phyloP scores from a whole-genome alignment of 1,140 invertebrate genomes.

The Drosophila sp. region DNA sequence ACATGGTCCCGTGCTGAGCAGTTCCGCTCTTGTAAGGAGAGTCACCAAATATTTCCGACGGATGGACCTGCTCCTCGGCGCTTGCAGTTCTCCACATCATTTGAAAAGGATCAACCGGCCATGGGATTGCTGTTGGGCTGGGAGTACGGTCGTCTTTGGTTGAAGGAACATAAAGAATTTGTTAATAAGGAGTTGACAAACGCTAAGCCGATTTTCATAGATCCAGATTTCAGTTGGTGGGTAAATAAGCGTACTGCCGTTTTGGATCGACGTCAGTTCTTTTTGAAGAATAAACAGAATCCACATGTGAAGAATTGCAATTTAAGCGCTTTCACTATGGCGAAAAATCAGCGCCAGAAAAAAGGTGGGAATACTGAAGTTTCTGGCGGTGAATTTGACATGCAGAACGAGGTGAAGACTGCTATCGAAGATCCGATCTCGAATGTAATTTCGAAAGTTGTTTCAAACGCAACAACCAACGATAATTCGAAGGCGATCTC shows the following conservation, averaged over 20 bases:
- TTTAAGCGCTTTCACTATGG: slow-evolving; percentile 15
- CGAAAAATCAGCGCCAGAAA: slow-evolving; percentile 12
- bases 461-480: too few species aligned
- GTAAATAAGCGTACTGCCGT: slow-evolving; percentile 20
- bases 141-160: slow-evolving; percentile 44
- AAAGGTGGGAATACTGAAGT: background rate
- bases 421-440: background rate
- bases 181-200: background rate
- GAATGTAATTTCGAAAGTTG: background rate
- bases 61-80: slow-evolving; percentile 3
- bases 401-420: background rate
- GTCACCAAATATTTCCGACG: slow-evolving; percentile 34
- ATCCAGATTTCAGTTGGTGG: slow-evolving; percentile 42
- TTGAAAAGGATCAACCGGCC: slow-evolving; percentile 10
- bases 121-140: slow-evolving; percentile 38
- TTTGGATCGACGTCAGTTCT: slow-evolving; percentile 35
- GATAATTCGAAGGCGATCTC: too few species aligned
- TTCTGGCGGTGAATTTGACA: background rate
- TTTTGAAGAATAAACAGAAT: slow-evolving; percentile 22
- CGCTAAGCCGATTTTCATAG: slow-evolving; percentile 20
- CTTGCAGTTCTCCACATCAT: slow-evolving; percentile 9
- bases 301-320: slow-evolving; percentile 36
- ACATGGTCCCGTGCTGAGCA: slow-evolving; percentile 26
- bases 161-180: slow-evolving; percentile 28
- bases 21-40: slow-evolving; percentile 12